Conservation (phyloP, 2,113 vertebrate genomes). For the Isurus oxyrinchus region DNA sequence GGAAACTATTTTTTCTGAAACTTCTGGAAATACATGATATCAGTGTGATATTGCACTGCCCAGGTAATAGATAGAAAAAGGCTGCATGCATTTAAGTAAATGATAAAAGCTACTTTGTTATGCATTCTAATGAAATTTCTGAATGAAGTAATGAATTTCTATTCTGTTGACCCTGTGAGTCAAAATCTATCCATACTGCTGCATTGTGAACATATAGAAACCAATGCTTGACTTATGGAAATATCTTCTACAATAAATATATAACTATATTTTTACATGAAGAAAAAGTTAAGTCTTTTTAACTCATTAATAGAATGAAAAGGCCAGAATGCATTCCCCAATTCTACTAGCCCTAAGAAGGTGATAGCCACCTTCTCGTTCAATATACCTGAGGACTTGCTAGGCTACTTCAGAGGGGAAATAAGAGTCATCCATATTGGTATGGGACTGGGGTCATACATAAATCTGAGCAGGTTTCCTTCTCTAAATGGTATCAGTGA, state of each 20-base stretch:
- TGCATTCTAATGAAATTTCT: constrained; percentile 21
- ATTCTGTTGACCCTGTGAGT: not conserved
- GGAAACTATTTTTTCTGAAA: not conserved
- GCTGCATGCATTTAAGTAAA: not conserved
- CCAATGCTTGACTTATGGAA: not conserved
- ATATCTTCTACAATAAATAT: not conserved
- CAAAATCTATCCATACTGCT: not conserved
- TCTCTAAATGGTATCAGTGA: not conserved
- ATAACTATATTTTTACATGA: not conserved
- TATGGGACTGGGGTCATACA: not conserved
- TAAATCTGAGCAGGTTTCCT: not conserved
- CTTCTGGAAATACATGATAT: constrained; percentile 25
- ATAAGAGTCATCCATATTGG: not conserved
- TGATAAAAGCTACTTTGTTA: not conserved
- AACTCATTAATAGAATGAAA: not conserved
- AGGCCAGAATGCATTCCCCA: not conserved
- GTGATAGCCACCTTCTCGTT: too few relatives aligned
- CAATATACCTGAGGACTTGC: not conserved
- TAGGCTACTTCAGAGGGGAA: not conserved
- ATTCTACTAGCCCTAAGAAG: not conserved
- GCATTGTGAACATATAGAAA: not conserved
- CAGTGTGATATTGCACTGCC: not conserved
- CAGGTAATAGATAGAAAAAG: not conserved
- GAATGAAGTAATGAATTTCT: not conserved
- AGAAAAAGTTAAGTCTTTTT: not conserved